Evolutionary conservation across 1,140 invertebrate species (phyloP).

Genomic region (Orussus abietinus): DNA sequence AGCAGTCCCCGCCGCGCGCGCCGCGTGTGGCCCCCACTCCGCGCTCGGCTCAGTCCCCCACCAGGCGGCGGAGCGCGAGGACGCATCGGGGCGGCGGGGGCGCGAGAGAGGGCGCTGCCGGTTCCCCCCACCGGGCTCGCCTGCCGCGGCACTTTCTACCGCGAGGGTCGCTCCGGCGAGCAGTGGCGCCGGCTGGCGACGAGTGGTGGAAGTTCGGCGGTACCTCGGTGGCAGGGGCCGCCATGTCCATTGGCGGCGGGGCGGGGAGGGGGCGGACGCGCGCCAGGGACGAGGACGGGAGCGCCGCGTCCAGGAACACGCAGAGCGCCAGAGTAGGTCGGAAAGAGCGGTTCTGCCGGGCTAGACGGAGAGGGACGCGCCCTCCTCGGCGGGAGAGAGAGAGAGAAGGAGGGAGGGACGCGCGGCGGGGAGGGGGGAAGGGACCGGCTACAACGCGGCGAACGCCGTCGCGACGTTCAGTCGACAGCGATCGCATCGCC

Average conservation of each 20-base stretch:
- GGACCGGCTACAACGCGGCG: constrained; percentile 34
- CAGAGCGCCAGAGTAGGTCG: constrained; percentile 40
- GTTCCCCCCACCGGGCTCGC: constrained; percentile 29
- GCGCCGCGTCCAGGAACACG: constrained; percentile 29
- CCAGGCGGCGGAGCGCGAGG: constrained; percentile 12
- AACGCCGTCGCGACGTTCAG: constrained; percentile 32
- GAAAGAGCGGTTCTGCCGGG: constrained; percentile 29
- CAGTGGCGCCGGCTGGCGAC: constrained; percentile 29
- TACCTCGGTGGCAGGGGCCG: constrained; percentile 10
- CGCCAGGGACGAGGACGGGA: constrained; percentile 26
- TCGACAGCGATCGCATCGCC: constrained; percentile 36
- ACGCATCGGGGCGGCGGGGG: constrained; percentile 5
- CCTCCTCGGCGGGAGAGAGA: background rate
- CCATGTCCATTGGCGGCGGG: background rate
- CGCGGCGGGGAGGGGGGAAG: constrained; percentile 33
- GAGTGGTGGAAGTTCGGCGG: constrained; percentile 19
- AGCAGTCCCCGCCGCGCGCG: too few species aligned
- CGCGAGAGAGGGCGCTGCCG: constrained; percentile 19
- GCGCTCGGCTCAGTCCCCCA: too few species aligned
- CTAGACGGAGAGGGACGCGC: constrained; percentile 13
- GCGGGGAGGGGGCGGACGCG: constrained; percentile 13
- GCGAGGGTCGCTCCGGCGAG: constrained; percentile 25
- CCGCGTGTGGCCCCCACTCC: too few species aligned
- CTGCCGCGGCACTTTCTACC: constrained; percentile 23
- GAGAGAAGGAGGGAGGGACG: background rate